Evolutionary conservation across 2,888 invertebrate genomes (phyloP), one percentile per base, ranked within the genome.

Genomic region (Eucera pruinosa): DNA sequence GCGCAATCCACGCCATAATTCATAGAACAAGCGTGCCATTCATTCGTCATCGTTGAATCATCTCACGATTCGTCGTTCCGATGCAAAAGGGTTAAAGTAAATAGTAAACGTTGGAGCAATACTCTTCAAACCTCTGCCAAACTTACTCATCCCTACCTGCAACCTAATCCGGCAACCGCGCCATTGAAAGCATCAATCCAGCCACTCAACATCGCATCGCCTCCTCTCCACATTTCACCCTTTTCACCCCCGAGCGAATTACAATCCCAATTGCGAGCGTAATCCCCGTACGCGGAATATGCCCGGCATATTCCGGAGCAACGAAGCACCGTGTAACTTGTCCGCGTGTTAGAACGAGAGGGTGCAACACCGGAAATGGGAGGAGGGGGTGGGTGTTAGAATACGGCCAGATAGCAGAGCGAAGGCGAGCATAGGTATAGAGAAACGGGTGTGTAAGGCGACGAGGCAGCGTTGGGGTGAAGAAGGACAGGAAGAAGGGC

Each of bases 331-430:
- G 15, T 45, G 30, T 15, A 39, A 33, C 18, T 18, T 25, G 66
- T 33, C 18, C 6, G 36, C 2, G 36, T 13, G 48, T 20, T 52
- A 47, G 27, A 45, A 58, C 27, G 57, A 70, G 69, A 64, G 47
- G 78, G 75, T 77, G 79, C 77, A 80, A 82, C 84, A 82, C 85
- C 83, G 86, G 85, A 85, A 82, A 82, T 62, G 74, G 30, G 73
- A 15, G 52, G 30, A 41, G 82, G 85, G 87, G 87, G 83, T 86
- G 76, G 47, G 50, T 83, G 86, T 83, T 87, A 62, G 88, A 87
- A 88, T 85, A 84, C 75, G 83, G 83, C 81, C 87, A 84, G 89
- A 88, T 86, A 87, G 88, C 79, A n/a, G 76, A 77, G 69, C 43
- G 57, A 75, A 72, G 55, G 43, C 36, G 58, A 54, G 76, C 73